phyloP scores from a whole-genome alignment of 2,113 vertebrate genomes.

The Amphiprion ocellaris region DNA sequence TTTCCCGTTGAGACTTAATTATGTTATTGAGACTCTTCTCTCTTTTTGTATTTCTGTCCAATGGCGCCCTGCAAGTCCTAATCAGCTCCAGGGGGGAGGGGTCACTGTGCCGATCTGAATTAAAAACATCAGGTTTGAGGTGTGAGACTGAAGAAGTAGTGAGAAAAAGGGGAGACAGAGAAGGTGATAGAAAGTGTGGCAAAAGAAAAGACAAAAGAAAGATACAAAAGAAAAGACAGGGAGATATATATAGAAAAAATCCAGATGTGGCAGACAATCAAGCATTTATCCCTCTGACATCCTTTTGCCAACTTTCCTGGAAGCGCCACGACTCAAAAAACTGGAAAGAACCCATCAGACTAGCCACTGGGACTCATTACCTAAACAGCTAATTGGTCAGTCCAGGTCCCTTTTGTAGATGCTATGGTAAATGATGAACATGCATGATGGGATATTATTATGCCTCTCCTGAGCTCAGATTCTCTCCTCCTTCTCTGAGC shows the following conservation, averaged over 20 bases:
- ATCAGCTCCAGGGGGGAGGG: slow-evolving; percentile 17
- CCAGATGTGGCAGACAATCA: slow-evolving; percentile 23
- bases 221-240: not conserved
- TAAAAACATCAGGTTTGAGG: slow-evolving; percentile 32
- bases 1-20: slow-evolving; percentile 39
- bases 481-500: slow-evolving; percentile 10
- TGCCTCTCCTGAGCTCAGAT: slow-evolving; percentile 39
- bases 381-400: slow-evolving; percentile 58
- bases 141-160: slow-evolving; percentile 9
- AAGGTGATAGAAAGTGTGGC: slow-evolving; percentile 15
- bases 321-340: slow-evolving; percentile 12
- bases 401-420: slow-evolving; percentile 47
- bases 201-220: not conserved
- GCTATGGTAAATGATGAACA: slow-evolving; percentile 26
- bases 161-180: not conserved
- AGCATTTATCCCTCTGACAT: slow-evolving; percentile 31
- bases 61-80: slow-evolving; percentile 19
- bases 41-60: slow-evolving; percentile 31
- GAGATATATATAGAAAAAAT: not conserved
- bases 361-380: slow-evolving; percentile 61
- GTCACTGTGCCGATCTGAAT: slow-evolving; percentile 48
- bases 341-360: slow-evolving; percentile 31
- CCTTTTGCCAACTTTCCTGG: slow-evolving; percentile 33
- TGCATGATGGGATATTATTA: slow-evolving; percentile 38
- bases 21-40: slow-evolving; percentile 14